Evolutionary conservation across 2,888 invertebrate genomes (phyloP).

Genomic region (Parnassius orleans): DNA sequence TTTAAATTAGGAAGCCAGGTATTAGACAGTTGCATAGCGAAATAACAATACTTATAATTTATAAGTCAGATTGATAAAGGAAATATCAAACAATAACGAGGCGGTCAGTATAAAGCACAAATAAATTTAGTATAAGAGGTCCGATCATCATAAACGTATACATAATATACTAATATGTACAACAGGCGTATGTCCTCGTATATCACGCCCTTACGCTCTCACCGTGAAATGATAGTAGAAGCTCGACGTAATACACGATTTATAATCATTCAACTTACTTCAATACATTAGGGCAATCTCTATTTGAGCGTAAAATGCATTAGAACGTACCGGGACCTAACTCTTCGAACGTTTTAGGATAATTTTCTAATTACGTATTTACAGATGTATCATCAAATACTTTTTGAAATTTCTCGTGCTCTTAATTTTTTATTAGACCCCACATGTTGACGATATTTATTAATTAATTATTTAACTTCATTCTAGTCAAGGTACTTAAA

Average conservation of each 20-base stretch:
- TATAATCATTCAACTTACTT: too few relatives aligned
- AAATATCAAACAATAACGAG: neutral
- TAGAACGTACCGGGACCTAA: conserved; percentile 18
- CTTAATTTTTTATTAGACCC: conserved; percentile 14
- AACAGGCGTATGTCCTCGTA: conserved; percentile 12
- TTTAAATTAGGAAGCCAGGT: too few relatives aligned
- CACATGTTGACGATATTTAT: conserved; percentile 17
- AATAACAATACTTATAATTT: too few relatives aligned
- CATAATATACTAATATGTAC: neutral
- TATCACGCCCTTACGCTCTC: conserved; percentile 10
- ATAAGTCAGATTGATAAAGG: too few relatives aligned
- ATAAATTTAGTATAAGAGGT: conserved; percentile 13
- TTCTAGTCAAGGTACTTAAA: conserved; percentile 3
- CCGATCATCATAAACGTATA: conserved; percentile 17
- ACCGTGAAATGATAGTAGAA: neutral
- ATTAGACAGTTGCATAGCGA: too few relatives aligned
- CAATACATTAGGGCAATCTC: conserved; percentile 24
- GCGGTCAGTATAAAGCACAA: conserved; percentile 2
- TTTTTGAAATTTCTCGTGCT: conserved; percentile 1
- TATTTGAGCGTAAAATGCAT: conserved; percentile 37
- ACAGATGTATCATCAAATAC: conserved; percentile 22
- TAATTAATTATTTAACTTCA: conserved; percentile 11
- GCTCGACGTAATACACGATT: neutral
- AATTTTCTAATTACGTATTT: conserved; percentile 25
- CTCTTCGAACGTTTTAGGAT: conserved; percentile 20